These are phyloP conservation scores for Cotesia congregata DNA, from an alignment of 2,888 invertebrate genomes.

Conservation along the genomic window DNA sequence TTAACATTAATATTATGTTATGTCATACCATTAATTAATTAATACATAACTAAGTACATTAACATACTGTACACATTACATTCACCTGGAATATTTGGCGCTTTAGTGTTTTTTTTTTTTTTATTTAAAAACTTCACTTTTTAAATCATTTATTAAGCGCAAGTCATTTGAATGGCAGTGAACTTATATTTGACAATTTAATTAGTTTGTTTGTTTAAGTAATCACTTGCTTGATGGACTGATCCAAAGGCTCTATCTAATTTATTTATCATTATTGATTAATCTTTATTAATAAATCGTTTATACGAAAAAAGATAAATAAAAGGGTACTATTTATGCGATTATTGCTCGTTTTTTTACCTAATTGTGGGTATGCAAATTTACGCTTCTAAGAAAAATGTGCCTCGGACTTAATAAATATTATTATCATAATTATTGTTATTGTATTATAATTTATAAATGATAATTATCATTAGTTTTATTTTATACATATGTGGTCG, in stretches of 20 bases:
- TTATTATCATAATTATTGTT: slow-evolving; percentile 37
- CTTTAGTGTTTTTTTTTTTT: slow-evolving; percentile 33
- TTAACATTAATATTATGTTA: slow-evolving; percentile 52
- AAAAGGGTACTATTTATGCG: slow-evolving; percentile 57
- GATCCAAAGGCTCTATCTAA: slow-evolving; percentile 58
- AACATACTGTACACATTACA: slow-evolving; percentile 62
- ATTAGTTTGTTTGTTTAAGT: slow-evolving; percentile 57
- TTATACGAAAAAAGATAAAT: slow-evolving; percentile 40
- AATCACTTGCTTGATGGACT: slow-evolving; percentile 60
- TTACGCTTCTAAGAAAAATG: slow-evolving; percentile 43
- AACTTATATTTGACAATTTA: slow-evolving; percentile 54
- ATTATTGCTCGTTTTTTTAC: slow-evolving; percentile 52
- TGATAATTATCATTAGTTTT: neutral
- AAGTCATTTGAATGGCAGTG: slow-evolving; percentile 66
- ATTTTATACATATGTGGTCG: neutral
- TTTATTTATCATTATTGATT: slow-evolving; percentile 19
- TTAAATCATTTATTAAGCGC: slow-evolving; percentile 52
- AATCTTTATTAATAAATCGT: slow-evolving; percentile 47
- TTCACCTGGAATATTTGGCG: slow-evolving; percentile 56
- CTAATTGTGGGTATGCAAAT: slow-evolving; percentile 37
- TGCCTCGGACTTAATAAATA: slow-evolving; percentile 37
- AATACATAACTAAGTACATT: slow-evolving; percentile 53
- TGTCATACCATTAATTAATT: slow-evolving; percentile 58
- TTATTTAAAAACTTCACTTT: neutral
- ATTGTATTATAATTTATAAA: neutral